Conservation (phyloP, 2,888 invertebrate species). For the Capitulum mitella region DNA sequence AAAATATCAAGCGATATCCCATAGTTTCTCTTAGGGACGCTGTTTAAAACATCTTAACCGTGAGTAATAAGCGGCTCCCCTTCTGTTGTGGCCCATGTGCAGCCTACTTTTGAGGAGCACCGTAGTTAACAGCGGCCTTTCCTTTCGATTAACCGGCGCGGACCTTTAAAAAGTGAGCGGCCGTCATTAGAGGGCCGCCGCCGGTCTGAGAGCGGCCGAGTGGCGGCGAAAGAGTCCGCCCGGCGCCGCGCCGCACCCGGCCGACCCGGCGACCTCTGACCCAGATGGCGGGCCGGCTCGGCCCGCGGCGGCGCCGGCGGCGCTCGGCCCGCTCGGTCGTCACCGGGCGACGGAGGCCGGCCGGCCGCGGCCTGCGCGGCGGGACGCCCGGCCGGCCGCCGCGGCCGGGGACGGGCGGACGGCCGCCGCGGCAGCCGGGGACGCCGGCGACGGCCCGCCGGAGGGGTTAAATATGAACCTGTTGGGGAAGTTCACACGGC, state of each 20-base stretch:
- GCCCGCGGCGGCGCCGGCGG: neutral
- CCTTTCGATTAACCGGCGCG: constrained; percentile 1
- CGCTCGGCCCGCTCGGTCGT: neutral
- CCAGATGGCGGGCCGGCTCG: neutral
- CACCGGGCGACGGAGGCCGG: neutral
- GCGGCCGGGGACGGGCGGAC: neutral
- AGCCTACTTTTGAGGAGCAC: neutral
- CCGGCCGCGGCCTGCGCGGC: no score
- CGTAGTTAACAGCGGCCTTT: neutral
- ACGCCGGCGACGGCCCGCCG: neutral
- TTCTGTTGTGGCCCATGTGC: neutral
- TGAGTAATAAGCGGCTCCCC: neutral
- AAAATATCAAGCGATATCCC: constrained; percentile 2
- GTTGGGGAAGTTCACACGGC: constrained; percentile 3
- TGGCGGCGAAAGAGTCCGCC: neutral
- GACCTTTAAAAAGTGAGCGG: constrained; percentile 20
- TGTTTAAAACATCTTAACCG: constrained; percentile 1
- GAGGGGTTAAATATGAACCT: constrained; percentile 16
- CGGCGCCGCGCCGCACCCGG: neutral
- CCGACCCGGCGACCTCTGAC: neutral
- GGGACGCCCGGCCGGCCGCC: neutral
- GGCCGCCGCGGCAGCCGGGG: no score
- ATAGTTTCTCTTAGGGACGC: neutral
- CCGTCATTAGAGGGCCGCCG: neutral
- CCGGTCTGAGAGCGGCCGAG: neutral